Percentiles rank a stretch among this genome's conserved stretches.
Conservation (phyloP, 2,888 invertebrate genomes). For the Eupithecia dodoneata region DNA sequence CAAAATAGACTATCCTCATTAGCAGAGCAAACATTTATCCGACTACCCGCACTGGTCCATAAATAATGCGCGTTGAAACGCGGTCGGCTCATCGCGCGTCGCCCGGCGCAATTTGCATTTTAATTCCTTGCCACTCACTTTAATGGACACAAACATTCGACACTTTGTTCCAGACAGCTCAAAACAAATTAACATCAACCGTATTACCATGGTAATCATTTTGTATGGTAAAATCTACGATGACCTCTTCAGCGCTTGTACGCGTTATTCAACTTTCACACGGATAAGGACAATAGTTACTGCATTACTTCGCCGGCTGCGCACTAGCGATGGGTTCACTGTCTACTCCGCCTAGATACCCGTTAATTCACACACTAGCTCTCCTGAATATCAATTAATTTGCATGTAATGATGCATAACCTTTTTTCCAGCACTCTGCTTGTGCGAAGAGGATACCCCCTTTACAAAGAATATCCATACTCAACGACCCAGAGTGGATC, state of each 20-base stretch:
- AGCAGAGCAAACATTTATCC: constrained; percentile 14
- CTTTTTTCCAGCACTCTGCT: not conserved
- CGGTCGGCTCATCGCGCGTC: constrained; percentile 33
- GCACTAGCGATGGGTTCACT: not conserved
- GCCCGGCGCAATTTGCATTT: constrained; percentile 54
- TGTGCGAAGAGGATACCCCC: not conserved
- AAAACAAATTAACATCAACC: not conserved
- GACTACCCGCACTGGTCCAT: constrained; percentile 32
- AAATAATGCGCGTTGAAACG: constrained; percentile 31
- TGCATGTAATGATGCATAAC: not conserved
- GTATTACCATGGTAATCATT: constrained; percentile 9
- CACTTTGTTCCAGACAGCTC: constrained; percentile 13
- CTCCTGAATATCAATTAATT: not conserved
- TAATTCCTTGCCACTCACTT: constrained; percentile 51
- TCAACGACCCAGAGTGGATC: not conserved
- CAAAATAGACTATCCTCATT: not conserved
- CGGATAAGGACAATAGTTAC: not conserved
- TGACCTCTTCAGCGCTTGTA: not conserved
- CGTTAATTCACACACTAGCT: not conserved
- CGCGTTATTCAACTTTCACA: not conserved
- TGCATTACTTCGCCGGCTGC: not conserved
- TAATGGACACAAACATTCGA: constrained; percentile 47
- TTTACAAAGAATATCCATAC: not conserved
- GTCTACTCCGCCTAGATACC: not conserved
- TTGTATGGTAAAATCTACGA: not conserved